Conservation (phyloP, 1,140 invertebrate genomes). For the Calliopsis andreniformis region DNA sequence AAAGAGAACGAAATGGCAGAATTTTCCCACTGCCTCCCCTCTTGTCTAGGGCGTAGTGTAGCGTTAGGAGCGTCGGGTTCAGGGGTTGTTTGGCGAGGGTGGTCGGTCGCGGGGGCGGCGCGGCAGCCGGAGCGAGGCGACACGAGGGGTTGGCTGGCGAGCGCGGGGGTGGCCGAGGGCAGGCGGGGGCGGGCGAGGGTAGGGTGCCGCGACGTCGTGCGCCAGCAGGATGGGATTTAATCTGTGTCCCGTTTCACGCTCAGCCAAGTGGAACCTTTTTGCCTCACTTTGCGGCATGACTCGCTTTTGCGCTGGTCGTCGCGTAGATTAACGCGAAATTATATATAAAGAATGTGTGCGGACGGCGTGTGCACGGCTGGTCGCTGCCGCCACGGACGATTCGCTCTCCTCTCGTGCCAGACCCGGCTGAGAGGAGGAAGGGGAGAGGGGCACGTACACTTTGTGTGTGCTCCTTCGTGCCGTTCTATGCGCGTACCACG, state of each 20-base stretch:
- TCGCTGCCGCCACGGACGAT: conserved; percentile 58
- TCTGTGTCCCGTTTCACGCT: conserved; percentile 82
- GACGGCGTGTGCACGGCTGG: conserved; percentile 62
- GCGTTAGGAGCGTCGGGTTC: conserved; percentile 45
- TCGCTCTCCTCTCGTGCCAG: conserved; percentile 37
- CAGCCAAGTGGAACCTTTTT: conserved; percentile 82
- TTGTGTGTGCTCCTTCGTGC: conserved; percentile 36
- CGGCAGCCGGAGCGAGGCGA: conserved; percentile 37
- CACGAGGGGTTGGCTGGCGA: conserved; percentile 37
- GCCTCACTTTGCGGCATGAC: conserved; percentile 81
- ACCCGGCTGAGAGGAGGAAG: conserved; percentile 21
- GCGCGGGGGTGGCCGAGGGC: conserved; percentile 5
- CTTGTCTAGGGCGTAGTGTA: conserved; percentile 41
- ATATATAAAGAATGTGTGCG: conserved; percentile 80
- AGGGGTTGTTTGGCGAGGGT: conserved; percentile 67
- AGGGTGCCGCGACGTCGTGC: conserved; percentile 70
- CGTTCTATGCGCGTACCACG: conserved; percentile 43
- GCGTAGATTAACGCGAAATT: conserved; percentile 82
- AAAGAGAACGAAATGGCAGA: conserved; percentile 53
- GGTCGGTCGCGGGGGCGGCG: conserved; percentile 45
- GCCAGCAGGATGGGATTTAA: conserved; percentile 80
- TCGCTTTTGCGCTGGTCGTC: conserved; percentile 79
- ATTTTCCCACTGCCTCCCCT: conserved; percentile 37
- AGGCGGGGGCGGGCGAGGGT: conserved; percentile 27
- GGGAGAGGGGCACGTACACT: conserved; percentile 23